phyloP scores from a whole-genome alignment of 2,113 vertebrate genomes.

The Lasiurus borealis region DNA sequence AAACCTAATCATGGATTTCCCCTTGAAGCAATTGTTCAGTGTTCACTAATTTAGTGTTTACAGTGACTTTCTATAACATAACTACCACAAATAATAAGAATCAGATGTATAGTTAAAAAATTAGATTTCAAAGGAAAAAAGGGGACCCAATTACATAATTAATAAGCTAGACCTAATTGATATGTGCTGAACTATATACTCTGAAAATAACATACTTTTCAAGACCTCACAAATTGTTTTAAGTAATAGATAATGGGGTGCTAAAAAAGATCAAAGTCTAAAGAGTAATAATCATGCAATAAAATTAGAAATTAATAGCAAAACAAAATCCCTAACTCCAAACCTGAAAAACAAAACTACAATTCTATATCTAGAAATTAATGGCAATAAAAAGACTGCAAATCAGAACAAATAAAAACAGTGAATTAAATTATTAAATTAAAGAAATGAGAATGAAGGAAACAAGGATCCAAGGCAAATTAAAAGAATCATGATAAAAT shows the following conservation, averaged over 20 bases:
- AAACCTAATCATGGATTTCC: background rate
- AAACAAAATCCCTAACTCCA: constrained; percentile 1
- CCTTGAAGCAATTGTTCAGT: background rate
- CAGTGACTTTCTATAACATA: background rate
- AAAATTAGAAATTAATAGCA: constrained; percentile 7
- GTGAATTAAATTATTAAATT: background rate
- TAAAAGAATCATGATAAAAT: constrained; percentile 13
- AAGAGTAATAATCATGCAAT: background rate
- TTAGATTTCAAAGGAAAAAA: background rate
- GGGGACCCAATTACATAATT: background rate
- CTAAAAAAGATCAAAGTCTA: constrained; percentile 29
- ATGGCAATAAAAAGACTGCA: background rate
- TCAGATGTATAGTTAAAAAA: background rate
- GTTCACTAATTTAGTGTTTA: background rate
- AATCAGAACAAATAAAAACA: background rate
- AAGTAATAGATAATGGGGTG: background rate
- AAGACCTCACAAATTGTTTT: background rate
- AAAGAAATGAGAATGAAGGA: background rate
- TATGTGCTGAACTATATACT: background rate
- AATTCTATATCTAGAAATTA: constrained; percentile 5
- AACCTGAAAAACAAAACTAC: constrained; percentile 30
- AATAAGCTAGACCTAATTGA: background rate
- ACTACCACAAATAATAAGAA: background rate
- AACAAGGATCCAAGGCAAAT: background rate
- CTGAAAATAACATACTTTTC: constrained; percentile 29